Evolutionary conservation across 2,888 invertebrate genomes (phyloP), one percentile per base, ranked within the genome.

Genomic region (Drosophila emarginata): DNA sequence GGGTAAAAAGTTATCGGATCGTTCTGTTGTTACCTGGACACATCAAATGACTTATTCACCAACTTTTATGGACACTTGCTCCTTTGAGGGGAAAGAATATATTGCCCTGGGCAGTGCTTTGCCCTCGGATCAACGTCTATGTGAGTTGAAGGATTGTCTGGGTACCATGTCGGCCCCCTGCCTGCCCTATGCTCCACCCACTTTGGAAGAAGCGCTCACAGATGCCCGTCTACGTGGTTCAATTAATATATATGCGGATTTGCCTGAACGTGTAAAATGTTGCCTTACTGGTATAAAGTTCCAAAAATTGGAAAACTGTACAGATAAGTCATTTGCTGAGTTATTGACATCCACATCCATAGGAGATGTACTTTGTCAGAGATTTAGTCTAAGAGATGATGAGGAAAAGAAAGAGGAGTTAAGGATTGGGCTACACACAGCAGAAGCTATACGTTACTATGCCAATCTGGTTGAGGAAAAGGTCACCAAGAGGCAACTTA

Each of bases 41-140:
- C 91, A 91, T 78, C 90, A 90, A 66, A 78, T 91, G 86, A 73
- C 60, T 14, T 82, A 79, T 61, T 71, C 85, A 2, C 91, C 91
- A 2, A 64, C 82, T 0, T 87, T 90, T 57, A 71, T 91, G 66
- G 87, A 88, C 28, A 76, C 85, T 1, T 75, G 64, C 14, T 73
- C 68, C 0, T 28, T 72, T 9, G 73, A 80, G 0, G 78, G 83
- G 63, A 72, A 52, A 4, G 91, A 91, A 59, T 84, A 80, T 59
- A 71, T 91, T 2, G 82, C 85, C 0, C 32, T 90, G 7, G 74
- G 87, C 21, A 89, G 91, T 40, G 72, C 83, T 0, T 0, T 80
- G 2, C 74, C 84, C 51, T 74, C 76, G 0, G 91, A 91, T 76
- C 67, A 89, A 28, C 78, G 89, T 11, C 77, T 91, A 11, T 91